phyloP scores from a whole-genome alignment of 2,113 vertebrate genomes.

The Nestor notabilis region DNA sequence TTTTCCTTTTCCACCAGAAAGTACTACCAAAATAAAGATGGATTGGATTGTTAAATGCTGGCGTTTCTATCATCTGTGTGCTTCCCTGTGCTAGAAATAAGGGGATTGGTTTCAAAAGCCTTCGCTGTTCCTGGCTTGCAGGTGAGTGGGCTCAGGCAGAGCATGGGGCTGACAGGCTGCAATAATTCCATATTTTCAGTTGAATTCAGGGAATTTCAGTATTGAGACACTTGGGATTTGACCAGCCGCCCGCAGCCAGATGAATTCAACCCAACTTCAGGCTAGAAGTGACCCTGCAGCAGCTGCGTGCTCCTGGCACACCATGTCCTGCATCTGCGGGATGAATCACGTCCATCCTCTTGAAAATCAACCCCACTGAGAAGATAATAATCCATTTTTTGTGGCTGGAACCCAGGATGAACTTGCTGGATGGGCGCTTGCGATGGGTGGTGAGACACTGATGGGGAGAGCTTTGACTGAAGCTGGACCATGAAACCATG shows the following conservation, averaged over 20 bases:
- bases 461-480: neutral
- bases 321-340: neutral
- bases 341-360: neutral
- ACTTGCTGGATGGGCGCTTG: neutral
- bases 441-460: fast-evolving
- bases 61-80: fast-evolving
- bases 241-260: fast-evolving
- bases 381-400: fast-evolving
- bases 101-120: neutral
- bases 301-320: neutral
- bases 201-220: neutral
- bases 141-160: neutral
- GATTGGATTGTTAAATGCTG: neutral
- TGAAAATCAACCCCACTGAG: neutral
- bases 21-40: slow-evolving; percentile 51
- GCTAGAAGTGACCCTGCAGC: neutral
- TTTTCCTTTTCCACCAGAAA: neutral
- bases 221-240: neutral
- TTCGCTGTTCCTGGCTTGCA: neutral
- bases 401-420: fast-evolving
- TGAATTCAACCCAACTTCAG: neutral
- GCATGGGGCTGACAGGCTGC: neutral
- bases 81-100: neutral
- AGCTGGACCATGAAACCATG: fast-evolving
- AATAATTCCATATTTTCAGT: neutral